phyloP scores from a whole-genome alignment of 64 coral and sea anemone genomes.

The Hydrozoanthus tunicans region DNA sequence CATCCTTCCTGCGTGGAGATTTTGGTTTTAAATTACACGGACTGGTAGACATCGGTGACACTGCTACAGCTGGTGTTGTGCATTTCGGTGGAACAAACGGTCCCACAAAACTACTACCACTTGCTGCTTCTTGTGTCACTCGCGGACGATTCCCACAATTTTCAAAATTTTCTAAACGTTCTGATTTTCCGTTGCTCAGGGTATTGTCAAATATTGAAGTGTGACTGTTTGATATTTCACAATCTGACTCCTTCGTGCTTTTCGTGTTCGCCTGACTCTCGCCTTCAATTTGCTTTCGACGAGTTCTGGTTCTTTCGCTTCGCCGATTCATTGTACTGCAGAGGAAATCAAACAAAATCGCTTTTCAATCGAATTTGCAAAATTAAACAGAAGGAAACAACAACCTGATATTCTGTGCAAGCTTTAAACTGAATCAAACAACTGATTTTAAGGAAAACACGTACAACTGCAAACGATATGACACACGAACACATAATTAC shows the following conservation, averaged over 20 bases:
- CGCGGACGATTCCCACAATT: slow-evolving; percentile 46
- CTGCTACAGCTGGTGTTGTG: slow-evolving; percentile 58
- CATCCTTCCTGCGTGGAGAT: slow-evolving; percentile 57
- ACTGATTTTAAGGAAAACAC: background rate
- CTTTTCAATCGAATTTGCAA: background rate
- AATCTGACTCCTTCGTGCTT: slow-evolving; percentile 21
- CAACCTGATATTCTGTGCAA: slow-evolving; percentile 14
- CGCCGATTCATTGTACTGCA: slow-evolving; percentile 60
- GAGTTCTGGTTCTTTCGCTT: slow-evolving; percentile 36
- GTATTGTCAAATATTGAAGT: slow-evolving; percentile 3
- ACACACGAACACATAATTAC: slow-evolving; percentile 33
- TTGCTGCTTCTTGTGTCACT: background rate
- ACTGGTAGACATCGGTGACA: background rate
- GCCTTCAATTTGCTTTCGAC: slow-evolving; percentile 34
- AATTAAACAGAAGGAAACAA: background rate
- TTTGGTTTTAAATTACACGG: slow-evolving; percentile 43
- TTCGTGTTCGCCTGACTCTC: slow-evolving; percentile 21
- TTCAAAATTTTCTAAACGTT: slow-evolving; percentile 13
- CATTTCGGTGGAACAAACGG: slow-evolving; percentile 79
- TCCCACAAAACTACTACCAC: background rate
- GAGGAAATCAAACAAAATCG: background rate
- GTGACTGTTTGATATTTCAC: slow-evolving; percentile 9
- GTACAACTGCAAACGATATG: slow-evolving; percentile 29
- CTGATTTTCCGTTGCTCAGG: slow-evolving; percentile 13
- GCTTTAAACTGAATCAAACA: slow-evolving; percentile 8